Evolutionary conservation across 2,113 vertebrate species (phyloP), one percentile per base, ranked within the genome.

Genomic region (Pseudonaja textilis): DNA sequence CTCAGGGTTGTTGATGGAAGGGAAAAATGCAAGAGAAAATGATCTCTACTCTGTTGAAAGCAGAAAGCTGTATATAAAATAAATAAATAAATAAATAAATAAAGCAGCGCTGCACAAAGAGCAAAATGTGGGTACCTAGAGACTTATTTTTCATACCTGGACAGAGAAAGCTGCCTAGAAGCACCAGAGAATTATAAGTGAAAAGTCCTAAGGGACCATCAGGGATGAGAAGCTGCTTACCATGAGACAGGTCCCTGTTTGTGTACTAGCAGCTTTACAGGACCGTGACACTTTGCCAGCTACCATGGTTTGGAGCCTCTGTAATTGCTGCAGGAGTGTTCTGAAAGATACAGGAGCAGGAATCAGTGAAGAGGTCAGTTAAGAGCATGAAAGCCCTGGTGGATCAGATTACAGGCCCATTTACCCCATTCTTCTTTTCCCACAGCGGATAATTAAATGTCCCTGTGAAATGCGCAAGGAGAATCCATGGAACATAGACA

Each of bases 201-300:
- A 50, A 88, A 88, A 50, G 47, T 54, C 18, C 50, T 54, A 18
- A n/a, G 10, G 23, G 42, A 29, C 52, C 26, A 20, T n/a, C n/a
- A 74, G 11, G 12, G 47, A 39, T 2, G 34, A 56, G 9, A 94
- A n/a, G 47, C 14, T n/a, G 94, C 97, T 97, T 97, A 99, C 99
- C 99, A 99, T 99, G 87, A 99, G 97, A 96, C 99, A 99, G 25
- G 99, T 99, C 92, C 99, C 98, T 0, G 99, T 99, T 97, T 99
- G 99, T 0, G 99, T 99, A 95, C 98, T 98, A 0, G 98, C 98
- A 90, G 98, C 97, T 95, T 99, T 98, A 97, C 98, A 99, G 0
- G 99, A 98, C 85, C 98, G 98, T 39, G 98, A 98, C 88, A 99
- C 98, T 96, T 99, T 99, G 92, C 98, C 98, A 87, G 99, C 97